phyloP scores from a whole-genome alignment of 2,113 vertebrate genomes.

The Hoplias malabaricus region DNA sequence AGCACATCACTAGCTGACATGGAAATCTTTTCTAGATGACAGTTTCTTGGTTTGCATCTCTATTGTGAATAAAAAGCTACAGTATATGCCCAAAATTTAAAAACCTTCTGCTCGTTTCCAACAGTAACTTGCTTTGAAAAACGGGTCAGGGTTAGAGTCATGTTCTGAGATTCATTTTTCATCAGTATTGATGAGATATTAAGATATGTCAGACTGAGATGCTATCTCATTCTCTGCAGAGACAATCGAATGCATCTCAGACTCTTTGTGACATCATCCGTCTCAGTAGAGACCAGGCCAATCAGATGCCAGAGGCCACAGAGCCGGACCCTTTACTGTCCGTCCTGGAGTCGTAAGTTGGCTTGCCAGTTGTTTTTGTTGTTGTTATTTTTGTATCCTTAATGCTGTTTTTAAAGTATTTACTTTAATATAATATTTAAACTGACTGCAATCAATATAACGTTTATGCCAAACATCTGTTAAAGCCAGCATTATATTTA shows the following conservation, averaged over 20 bases:
- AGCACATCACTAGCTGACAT: constrained; percentile 54
- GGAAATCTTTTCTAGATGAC: background rate
- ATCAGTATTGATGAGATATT: background rate
- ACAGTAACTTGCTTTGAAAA: background rate
- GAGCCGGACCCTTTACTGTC: constrained; percentile 88
- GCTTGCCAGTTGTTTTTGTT: background rate
- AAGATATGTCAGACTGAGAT: no score
- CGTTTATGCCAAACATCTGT: no score
- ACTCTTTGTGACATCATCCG: constrained; percentile 93
- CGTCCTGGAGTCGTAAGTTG: constrained; percentile 91
- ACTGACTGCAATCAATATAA: no score
- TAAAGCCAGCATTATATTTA: no score
- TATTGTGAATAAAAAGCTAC: background rate
- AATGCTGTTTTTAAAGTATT: no score
- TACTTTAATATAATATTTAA: no score
- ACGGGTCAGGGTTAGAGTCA: no score
- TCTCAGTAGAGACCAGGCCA: constrained; percentile 92
- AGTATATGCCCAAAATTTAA: background rate
- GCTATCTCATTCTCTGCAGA: constrained; percentile 70
- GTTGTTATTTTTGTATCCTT: background rate
- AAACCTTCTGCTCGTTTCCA: background rate
- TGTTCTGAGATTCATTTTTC: constrained; percentile 33
- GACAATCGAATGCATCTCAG: constrained; percentile 95
- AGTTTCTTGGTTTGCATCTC: background rate
- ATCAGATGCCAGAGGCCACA: constrained; percentile 82